Percentiles rank a stretch among this genome's conserved stretches.
These are phyloP conservation scores for Epicauta chinensis DNA, from an alignment of 1,140 invertebrate species.

Conservation along the genomic window DNA sequence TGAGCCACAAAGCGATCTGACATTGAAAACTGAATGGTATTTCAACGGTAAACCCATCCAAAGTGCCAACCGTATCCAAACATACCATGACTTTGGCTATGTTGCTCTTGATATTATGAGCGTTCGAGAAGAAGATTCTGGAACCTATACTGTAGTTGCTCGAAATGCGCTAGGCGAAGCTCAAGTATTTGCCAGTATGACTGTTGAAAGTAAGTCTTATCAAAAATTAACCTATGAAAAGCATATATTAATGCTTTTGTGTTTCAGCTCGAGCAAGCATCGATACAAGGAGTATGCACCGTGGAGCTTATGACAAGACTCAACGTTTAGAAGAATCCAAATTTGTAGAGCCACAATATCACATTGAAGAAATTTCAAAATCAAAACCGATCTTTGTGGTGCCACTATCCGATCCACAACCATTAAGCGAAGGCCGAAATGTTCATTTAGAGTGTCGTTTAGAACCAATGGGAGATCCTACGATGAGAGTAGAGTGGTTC, in stretches of 20 bases:
- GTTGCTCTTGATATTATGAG: constrained; percentile 89
- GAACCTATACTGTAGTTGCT: constrained; percentile 83
- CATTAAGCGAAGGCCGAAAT: constrained; percentile 84
- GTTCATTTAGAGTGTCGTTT: constrained; percentile 85
- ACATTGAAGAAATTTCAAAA: constrained; percentile 89
- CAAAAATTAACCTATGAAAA: background rate
- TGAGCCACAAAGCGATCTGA: constrained; percentile 86
- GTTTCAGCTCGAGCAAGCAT: constrained; percentile 73
- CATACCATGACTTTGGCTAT: constrained; percentile 92
- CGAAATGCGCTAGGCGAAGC: constrained; percentile 82
- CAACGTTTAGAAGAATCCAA: constrained; percentile 78
- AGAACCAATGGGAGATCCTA: constrained; percentile 92
- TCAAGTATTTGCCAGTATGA: constrained; percentile 71
- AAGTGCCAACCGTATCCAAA: constrained; percentile 80
- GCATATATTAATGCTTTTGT: constrained; percentile 15
- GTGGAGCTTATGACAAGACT: constrained; percentile 78
- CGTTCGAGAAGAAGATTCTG: constrained; percentile 78
- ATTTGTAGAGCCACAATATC: constrained; percentile 79
- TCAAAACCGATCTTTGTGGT: constrained; percentile 87
- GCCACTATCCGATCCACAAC: constrained; percentile 72
- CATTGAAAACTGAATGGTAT: constrained; percentile 85
- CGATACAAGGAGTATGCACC: constrained; percentile 83
- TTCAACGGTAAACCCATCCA: constrained; percentile 81
- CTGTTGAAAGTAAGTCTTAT: constrained; percentile 73
- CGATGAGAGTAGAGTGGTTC: constrained; percentile 93